These are phyloP conservation scores for Stenurella melanura DNA, from an alignment of 2,888 invertebrate genomes.

Conservation along the genomic window DNA sequence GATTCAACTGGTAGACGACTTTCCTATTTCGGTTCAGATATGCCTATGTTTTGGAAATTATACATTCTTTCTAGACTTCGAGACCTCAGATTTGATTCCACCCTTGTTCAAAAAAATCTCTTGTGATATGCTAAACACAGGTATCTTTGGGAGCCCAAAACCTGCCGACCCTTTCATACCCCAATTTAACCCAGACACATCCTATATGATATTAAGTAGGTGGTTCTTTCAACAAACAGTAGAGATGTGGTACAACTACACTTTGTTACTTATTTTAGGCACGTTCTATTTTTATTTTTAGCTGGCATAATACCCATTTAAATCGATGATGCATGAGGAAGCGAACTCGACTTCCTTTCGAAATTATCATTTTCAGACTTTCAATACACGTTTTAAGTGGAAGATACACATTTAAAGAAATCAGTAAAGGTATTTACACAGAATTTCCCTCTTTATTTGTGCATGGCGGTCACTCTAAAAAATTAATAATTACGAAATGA, in stretches of 20 bases:
- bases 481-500: too few relatives aligned
- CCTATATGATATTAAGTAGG: neutral
- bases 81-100: too few relatives aligned
- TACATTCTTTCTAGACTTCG: too few relatives aligned
- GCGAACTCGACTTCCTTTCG: neutral
- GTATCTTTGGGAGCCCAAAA: neutral
- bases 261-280: conserved; percentile 25
- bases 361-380: neutral
- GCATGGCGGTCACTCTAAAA: too few relatives aligned
- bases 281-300: conserved; percentile 32
- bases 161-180: neutral
- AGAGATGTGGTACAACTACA: neutral
- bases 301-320: conserved; percentile 17
- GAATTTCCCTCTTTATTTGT: too few relatives aligned
- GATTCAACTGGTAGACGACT: too few relatives aligned
- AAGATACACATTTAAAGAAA: neutral
- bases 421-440: too few relatives aligned
- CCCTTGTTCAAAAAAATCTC: too few relatives aligned
- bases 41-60: too few relatives aligned
- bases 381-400: neutral
- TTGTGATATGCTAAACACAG: too few relatives aligned
- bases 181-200: neutral
- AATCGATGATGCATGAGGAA: conserved; percentile 24
- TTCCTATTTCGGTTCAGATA: too few relatives aligned
- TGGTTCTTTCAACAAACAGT: neutral